These are phyloP conservation scores for Orientallactaga bullata DNA, from an alignment of 2,113 vertebrate genomes.

Conservation along the genomic window DNA sequence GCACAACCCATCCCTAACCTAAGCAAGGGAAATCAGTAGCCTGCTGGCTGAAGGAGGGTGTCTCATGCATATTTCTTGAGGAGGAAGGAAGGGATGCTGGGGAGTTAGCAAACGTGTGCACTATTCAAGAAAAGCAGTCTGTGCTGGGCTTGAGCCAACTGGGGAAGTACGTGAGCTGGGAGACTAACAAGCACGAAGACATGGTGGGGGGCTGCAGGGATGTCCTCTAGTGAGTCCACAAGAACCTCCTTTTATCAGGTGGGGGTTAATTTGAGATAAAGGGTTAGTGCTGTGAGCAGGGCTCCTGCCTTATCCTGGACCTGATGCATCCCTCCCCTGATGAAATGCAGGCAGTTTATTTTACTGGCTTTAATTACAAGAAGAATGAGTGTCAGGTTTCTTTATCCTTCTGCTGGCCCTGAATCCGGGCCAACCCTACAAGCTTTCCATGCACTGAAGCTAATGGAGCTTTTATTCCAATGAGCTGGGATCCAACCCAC, in stretches of 20 bases:
- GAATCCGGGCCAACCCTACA: slow-evolving; percentile 83
- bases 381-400: slow-evolving; percentile 84
- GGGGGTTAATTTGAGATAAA: slow-evolving; percentile 82
- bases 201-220: not conserved
- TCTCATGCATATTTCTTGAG: not conserved
- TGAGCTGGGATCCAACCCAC: slow-evolving; percentile 82
- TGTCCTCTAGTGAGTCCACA: slow-evolving; percentile 28
- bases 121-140: not conserved
- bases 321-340: slow-evolving; percentile 85
- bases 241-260: slow-evolving; percentile 76
- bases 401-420: slow-evolving; percentile 73
- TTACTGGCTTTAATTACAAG: slow-evolving; percentile 85
- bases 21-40: not conserved
- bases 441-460: slow-evolving; percentile 67
- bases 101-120: not conserved
- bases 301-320: slow-evolving; percentile 48
- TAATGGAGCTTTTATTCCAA: slow-evolving; percentile 85
- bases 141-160: not conserved
- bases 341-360: slow-evolving; percentile 85
- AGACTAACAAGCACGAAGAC: not conserved
- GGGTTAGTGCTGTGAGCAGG: slow-evolving; percentile 80
- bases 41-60: not conserved
- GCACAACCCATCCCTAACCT: not conserved
- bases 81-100: not conserved
- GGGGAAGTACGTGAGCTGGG: not conserved